Percentiles rank a stretch among this genome's conserved stretches.
Conservation (phyloP, 1,140 invertebrate genomes). For the Aphelinus atriplicis region DNA sequence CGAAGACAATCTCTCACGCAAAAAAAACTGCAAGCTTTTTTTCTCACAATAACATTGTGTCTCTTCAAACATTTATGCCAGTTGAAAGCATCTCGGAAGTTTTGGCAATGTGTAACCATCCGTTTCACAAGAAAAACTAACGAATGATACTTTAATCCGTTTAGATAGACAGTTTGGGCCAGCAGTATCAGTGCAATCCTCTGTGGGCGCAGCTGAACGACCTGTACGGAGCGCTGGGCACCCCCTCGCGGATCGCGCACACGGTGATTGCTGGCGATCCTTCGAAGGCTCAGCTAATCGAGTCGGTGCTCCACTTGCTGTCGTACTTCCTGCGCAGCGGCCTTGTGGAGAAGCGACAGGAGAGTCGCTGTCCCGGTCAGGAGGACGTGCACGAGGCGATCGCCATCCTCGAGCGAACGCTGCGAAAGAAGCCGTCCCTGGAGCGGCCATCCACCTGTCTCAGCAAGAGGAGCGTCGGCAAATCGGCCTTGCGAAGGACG, state of each 20-base stretch:
- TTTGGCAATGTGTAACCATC: not conserved
- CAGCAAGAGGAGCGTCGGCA: not conserved
- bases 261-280: conserved; percentile 82
- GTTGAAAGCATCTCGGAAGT: not conserved
- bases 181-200: conserved; percentile 75
- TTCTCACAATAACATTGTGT: too few relatives aligned
- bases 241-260: conserved; percentile 77
- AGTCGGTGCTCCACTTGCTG: conserved; percentile 74
- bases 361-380: conserved; percentile 49
- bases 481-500: not conserved
- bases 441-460: not conserved
- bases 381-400: conserved; percentile 56
- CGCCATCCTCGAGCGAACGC: conserved; percentile 46
- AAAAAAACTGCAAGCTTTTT: too few relatives aligned
- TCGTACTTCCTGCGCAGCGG: conserved; percentile 81
- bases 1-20: too few relatives aligned
- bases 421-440: conserved; percentile 45
- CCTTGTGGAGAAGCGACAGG: conserved; percentile 52
- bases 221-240: conserved; percentile 83
- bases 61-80: not conserved
- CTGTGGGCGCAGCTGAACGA: conserved; percentile 88
- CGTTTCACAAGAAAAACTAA: not conserved
- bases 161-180: conserved; percentile 62
- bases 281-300: conserved; percentile 72
- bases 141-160: not conserved